A percentile compares a stretch with the other conserved stretches of the same genome.
Evolutionary conservation across 2,113 vertebrate genomes (phyloP).

Genomic region (Sebastes fasciatus): DNA sequence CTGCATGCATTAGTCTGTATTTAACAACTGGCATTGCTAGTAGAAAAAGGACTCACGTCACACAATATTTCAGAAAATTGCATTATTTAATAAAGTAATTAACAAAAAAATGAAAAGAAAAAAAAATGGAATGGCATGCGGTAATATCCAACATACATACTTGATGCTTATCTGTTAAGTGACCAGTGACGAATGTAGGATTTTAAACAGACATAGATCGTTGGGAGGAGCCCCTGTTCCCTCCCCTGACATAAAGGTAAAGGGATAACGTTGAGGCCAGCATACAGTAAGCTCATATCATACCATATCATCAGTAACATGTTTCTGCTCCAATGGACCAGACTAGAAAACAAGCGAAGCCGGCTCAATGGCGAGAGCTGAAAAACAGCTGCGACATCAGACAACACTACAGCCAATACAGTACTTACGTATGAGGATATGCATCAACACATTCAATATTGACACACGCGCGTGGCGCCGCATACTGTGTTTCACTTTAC

Average conservation of each 20-base stretch:
- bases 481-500: conserved; percentile 45
- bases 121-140: conserved; percentile 71
- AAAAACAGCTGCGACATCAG: conserved; percentile 36
- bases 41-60: background rate
- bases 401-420: conserved; percentile 71
- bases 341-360: conserved; percentile 70
- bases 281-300: conserved; percentile 61
- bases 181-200: conserved; percentile 55
- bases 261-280: conserved; percentile 18
- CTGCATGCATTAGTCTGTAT: background rate
- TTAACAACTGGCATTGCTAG: background rate
- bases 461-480: conserved; percentile 36
- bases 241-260: conserved; percentile 9
- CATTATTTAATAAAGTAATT: conserved; percentile 77
- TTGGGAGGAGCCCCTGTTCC: conserved; percentile 29
- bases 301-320: conserved; percentile 55
- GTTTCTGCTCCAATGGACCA: conserved; percentile 55
- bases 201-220: conserved; percentile 40
- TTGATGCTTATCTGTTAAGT: conserved; percentile 59
- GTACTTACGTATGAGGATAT: conserved; percentile 73
- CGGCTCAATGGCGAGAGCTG: conserved; percentile 61
- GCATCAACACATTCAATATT: conserved; percentile 59
- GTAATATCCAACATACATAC: conserved; percentile 72
- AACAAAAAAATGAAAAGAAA: conserved; percentile 42
- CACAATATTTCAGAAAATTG: conserved; percentile 54